These are phyloP conservation scores for Ploceus nigricollis DNA, from an alignment of 2,113 vertebrate species.

Conservation along the genomic window DNA sequence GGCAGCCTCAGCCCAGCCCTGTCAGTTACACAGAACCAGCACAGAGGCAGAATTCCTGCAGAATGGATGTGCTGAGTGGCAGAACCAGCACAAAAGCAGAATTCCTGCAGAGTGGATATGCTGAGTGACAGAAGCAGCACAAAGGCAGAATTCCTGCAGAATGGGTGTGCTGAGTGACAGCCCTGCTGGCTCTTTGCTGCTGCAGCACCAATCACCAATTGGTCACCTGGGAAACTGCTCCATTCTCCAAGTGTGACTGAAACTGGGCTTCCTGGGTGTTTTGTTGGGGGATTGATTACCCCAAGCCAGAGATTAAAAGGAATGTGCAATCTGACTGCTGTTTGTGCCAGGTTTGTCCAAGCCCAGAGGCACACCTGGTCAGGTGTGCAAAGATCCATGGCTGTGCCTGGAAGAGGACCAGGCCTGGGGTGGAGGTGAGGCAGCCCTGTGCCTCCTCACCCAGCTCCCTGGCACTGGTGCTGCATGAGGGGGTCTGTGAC, in stretches of 20 bases:
- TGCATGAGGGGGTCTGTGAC: rapidly evolving
- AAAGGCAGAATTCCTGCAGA: background rate
- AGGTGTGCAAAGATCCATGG: background rate
- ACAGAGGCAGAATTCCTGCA: background rate
- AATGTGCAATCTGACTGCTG: background rate
- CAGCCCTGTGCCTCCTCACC: background rate
- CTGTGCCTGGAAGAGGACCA: background rate
- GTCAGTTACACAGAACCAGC: background rate
- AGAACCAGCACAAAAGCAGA: background rate
- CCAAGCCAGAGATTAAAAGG: constrained; percentile 19
- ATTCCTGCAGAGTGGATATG: background rate
- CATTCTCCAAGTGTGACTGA: background rate
- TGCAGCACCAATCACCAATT: rapidly evolving
- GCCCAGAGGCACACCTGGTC: background rate
- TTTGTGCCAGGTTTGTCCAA: background rate
- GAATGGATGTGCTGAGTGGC: background rate
- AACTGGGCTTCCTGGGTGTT: background rate
- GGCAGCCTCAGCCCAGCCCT: background rate
- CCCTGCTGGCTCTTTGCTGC: background rate
- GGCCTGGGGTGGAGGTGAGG: background rate
- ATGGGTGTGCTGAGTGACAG: background rate
- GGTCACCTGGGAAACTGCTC: background rate
- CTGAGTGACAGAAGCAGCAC: background rate
- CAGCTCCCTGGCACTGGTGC: background rate
- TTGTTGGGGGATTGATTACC: background rate